A percentile compares a stretch with the other conserved stretches of the same genome.
phyloP scores from a whole-genome alignment of 2,888 invertebrate species.

The Leptothorax acervorum region DNA sequence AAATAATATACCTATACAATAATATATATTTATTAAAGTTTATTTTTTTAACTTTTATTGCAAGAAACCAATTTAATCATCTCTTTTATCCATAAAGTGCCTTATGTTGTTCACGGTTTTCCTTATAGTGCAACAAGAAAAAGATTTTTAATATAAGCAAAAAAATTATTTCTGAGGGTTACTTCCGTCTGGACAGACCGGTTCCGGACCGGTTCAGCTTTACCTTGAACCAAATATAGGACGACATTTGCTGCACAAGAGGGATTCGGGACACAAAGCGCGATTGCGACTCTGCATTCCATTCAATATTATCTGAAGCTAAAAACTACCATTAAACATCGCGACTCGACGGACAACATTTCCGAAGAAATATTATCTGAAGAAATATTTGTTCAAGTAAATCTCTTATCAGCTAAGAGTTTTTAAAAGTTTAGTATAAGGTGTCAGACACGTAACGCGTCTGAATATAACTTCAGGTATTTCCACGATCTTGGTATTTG shows the following conservation, averaged over 20 bases:
- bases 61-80: background rate
- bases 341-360: background rate
- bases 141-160: background rate
- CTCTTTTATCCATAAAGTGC: background rate
- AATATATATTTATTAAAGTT: too few relatives aligned
- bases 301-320: background rate
- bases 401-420: background rate
- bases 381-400: background rate
- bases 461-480: background rate
- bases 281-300: background rate
- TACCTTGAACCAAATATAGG: conserved; percentile 18
- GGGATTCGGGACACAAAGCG: background rate
- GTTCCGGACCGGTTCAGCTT: background rate
- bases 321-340: background rate
- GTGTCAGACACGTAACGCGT: background rate
- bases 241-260: background rate
- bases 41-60: background rate
- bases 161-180: background rate
- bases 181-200: background rate
- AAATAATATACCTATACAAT: too few relatives aligned
- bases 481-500: conserved; percentile 3
- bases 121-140: background rate
- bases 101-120: background rate
- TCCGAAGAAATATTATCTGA: background rate
- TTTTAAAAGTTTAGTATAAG: background rate